Evolutionary conservation across 1,140 invertebrate genomes (phyloP), one percentile per base, ranked within the genome.

Genomic region (Pseudomyrmex pallidus): DNA sequence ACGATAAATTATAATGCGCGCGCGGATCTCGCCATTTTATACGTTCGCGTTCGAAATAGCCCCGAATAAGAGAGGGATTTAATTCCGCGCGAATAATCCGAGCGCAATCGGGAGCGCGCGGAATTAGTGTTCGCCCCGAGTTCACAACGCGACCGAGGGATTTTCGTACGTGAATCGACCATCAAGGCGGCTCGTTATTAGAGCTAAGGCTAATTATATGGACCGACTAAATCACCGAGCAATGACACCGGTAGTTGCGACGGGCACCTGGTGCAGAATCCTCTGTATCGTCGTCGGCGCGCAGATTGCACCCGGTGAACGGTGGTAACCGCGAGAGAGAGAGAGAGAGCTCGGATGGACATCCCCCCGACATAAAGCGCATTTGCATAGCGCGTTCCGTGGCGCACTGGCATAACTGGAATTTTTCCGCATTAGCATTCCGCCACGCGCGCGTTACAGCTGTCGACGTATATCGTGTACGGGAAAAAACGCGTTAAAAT

Each of bases 341-440:
- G 17, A 35, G 54, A 63, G 48, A 67, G 50, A 67, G 17, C 17
- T 20, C 44, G 20, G 22, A 44, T 10, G 25, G n/a, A 66, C n/a
- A 59, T 35, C 22, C 62, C 62, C n/a, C 5, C 62, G 62, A 46
- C 52, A 48, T 57, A 68, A 68, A 68, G 35, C 63, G 35, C 59
- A 76, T 76, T 76, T 76, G 74, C 61, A 76, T 76, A 66, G 20
- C 52, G 52, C 54, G 52, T 70, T 68, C n/a, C 17, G 2, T 44
- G 54, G 15, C 54, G 15, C 44, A 59, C 5, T 17, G 44, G 13
- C 64, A 46, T 35, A 46, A 68, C 74, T 48, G 20, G 10, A 59
- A 78, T 78, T 78, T 57, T 68, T 70, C 44, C 13, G 9, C 64
- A 70, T 78, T 59, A 78, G 20, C 20, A 46, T 78, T 25, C 13